Evolutionary conservation across 2,113 vertebrate genomes (phyloP).

Genomic region (Ondatra zibethicus): DNA sequence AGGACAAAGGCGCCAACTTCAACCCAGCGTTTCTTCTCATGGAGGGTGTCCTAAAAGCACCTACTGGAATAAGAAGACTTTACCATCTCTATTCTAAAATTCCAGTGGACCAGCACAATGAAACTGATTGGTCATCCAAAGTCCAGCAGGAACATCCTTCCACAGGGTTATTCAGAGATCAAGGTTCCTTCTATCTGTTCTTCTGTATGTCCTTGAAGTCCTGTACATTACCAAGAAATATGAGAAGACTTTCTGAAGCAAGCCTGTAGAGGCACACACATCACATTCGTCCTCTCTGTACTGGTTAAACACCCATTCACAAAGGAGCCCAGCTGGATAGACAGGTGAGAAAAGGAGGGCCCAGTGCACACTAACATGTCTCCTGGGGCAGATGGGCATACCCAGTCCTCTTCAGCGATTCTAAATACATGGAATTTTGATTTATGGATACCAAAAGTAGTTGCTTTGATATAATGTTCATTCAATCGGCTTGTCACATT

Average conservation of each 20-base stretch:
- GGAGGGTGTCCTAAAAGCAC: neutral
- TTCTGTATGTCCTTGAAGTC: neutral
- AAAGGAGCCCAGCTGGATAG: neutral
- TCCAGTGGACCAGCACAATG: neutral
- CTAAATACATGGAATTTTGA: neutral
- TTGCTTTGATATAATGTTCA: neutral
- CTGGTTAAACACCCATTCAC: constrained; percentile 13
- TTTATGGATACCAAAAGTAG: constrained; percentile 1
- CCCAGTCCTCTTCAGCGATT: neutral
- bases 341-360: neutral
- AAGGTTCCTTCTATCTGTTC: neutral
- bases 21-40: neutral
- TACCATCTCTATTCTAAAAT: neutral
- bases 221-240: neutral
- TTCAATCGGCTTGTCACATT: constrained; percentile 28
- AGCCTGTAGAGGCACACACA: neutral
- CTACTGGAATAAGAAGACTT: neutral
- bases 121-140: neutral
- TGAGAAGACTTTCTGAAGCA: neutral
- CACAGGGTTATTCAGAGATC: neutral
- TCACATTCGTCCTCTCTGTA: neutral
- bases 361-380: neutral
- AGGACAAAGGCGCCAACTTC: neutral
- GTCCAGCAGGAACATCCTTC: neutral
- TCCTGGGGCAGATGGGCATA: neutral